phyloP scores from a whole-genome alignment of 1,140 invertebrate genomes.

The Drosophila carrolli region DNA sequence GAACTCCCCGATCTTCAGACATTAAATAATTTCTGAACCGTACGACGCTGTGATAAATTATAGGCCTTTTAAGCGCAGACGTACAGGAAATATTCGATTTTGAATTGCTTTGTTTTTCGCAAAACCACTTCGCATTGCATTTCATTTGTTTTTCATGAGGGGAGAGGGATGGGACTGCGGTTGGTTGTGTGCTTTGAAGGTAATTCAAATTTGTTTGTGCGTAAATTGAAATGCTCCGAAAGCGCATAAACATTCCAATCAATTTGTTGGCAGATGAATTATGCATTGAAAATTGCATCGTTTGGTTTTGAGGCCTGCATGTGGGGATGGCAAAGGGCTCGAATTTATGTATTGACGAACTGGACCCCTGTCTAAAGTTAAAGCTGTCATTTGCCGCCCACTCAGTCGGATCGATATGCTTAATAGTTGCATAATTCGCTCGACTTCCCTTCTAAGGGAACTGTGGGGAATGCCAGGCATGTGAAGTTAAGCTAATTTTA shows the following conservation, averaged over 20 bases:
- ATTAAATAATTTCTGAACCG: slow-evolving; percentile 56
- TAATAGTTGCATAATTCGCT: no score
- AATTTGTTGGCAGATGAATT: slow-evolving; percentile 70
- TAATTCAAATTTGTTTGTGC: slow-evolving; percentile 71
- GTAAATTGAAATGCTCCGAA: slow-evolving; percentile 65
- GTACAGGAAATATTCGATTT: slow-evolving; percentile 43
- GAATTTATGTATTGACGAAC: no score
- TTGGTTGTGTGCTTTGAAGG: slow-evolving; percentile 27
- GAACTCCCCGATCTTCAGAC: slow-evolving; percentile 14
- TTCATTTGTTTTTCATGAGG: slow-evolving; percentile 56
- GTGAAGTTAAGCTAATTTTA: no score
- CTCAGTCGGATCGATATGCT: no score
- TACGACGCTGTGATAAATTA: slow-evolving; percentile 48
- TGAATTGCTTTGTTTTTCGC: slow-evolving; percentile 52
- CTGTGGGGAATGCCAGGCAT: no score
- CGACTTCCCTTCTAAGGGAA: no score
- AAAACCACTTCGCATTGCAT: slow-evolving; percentile 45
- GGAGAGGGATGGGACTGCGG: not conserved
- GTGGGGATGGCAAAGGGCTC: no score
- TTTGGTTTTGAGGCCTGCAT: slow-evolving; percentile 22
- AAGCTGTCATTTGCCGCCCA: no score
- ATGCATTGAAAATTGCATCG: slow-evolving; percentile 61
- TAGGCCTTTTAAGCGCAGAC: slow-evolving; percentile 2
- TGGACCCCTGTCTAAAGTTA: no score
- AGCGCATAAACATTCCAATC: slow-evolving; percentile 67